Evolutionary conservation across 2,113 vertebrate genomes (phyloP).

Genomic region (Carassius carassius): DNA sequence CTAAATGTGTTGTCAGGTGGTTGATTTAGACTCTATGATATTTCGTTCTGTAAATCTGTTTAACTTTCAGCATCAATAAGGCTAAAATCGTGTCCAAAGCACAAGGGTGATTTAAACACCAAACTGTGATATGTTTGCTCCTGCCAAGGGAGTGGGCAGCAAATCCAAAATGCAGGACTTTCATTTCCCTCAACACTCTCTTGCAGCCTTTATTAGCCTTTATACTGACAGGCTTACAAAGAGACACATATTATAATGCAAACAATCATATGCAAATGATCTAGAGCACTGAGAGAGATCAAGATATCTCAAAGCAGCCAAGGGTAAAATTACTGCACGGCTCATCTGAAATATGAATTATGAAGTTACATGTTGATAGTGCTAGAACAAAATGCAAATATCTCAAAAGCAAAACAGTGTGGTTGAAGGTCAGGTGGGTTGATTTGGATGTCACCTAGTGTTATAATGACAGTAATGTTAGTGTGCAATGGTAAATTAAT

Average conservation of each 20-base stretch:
- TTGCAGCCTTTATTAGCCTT: neutral
- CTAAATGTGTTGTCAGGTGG: neutral
- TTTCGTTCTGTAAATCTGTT: neutral
- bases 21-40: neutral
- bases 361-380: constrained; percentile 18
- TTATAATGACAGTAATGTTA: too few species aligned
- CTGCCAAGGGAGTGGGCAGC: neutral
- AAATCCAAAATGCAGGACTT: neutral
- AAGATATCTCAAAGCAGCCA: constrained; percentile 13
- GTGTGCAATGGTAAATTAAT: too few species aligned
- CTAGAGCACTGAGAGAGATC: neutral
- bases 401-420: neutral
- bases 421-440: constrained; percentile 23
- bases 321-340: constrained; percentile 2
- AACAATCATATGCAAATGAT: constrained; percentile 1
- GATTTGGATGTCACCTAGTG: neutral
- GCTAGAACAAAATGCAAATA: neutral
- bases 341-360: neutral
- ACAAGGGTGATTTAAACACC: neutral
- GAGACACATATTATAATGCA: constrained; percentile 7
- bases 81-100: neutral
- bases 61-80: neutral
- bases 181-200: neutral
- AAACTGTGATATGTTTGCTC: neutral
- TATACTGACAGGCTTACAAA: constrained; percentile 26